phyloP scores from a whole-genome alignment of 2,797 vertebrate species.

The Toxotes lorentzi region DNA sequence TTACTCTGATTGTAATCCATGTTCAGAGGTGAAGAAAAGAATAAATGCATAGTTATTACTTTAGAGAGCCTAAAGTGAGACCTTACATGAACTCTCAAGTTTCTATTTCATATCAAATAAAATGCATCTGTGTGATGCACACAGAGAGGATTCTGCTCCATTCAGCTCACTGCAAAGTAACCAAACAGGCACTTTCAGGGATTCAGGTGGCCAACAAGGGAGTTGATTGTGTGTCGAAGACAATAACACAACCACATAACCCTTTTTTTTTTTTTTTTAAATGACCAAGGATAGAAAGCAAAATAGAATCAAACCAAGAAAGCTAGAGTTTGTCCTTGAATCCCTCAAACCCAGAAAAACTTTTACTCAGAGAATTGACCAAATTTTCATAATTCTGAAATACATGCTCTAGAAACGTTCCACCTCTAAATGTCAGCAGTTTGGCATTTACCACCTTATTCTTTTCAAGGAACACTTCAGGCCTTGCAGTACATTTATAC shows the following conservation, averaged over 20 bases:
- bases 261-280: not conserved
- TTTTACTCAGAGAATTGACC: not conserved
- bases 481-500: not conserved
- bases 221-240: conserved; percentile 47
- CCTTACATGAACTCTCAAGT: conserved; percentile 44
- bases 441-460: not conserved
- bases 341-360: not conserved
- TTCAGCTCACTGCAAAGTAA: conserved; percentile 39
- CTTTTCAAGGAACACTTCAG: not conserved
- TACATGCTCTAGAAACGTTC: too few species aligned
- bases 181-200: conserved; percentile 39
- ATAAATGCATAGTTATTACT: conserved; percentile 68
- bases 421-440: not conserved
- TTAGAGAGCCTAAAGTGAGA: conserved; percentile 54
- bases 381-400: not conserved
- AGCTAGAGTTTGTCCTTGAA: not conserved
- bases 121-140: conserved; percentile 34
- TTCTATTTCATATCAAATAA: conserved; percentile 55
- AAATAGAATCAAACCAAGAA: conserved; percentile 2
- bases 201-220: conserved; percentile 47
- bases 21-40: conserved; percentile 61
- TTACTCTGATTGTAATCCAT: conserved; percentile 51
- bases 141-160: conserved; percentile 37
- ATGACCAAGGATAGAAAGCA: not conserved
- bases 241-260: conserved; percentile 40